These are phyloP conservation scores for Platysternon megacephalum DNA, from an alignment of 2,113 vertebrate genomes.

Conservation along the genomic window DNA sequence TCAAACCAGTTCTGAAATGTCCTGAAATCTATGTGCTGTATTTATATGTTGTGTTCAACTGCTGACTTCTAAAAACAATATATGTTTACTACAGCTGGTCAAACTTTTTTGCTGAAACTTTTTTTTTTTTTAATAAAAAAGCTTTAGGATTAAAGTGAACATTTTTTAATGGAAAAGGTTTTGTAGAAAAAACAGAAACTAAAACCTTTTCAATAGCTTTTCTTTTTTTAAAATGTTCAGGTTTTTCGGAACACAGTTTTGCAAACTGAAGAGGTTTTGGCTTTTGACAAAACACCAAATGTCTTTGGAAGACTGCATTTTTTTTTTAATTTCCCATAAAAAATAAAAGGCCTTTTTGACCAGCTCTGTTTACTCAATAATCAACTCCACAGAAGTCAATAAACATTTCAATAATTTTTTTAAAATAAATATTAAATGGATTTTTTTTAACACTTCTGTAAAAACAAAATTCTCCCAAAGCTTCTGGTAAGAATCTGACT, in stretches of 20 bases:
- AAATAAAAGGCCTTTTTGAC: neutral
- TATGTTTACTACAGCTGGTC: neutral
- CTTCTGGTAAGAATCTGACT: no score
- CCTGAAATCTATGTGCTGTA: neutral
- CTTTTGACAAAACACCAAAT: neutral
- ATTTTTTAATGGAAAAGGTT: neutral
- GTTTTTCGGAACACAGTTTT: neutral
- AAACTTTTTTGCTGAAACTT: neutral
- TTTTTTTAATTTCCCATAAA: neutral
- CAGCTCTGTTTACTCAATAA: neutral
- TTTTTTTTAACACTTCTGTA: no score
- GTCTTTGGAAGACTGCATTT: neutral
- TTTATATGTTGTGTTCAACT: rapidly evolving
- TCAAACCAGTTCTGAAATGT: neutral
- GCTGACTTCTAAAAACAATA: neutral
- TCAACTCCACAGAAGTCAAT: neutral
- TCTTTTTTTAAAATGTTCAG: neutral
- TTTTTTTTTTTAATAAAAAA: neutral
- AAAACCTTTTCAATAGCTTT: neutral
- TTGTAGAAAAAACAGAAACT: neutral
- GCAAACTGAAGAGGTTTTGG: neutral
- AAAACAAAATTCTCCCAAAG: no score
- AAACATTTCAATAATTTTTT: neutral
- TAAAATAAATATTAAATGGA: neutral
- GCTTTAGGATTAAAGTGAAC: neutral